Conservation (phyloP, 2,888 invertebrate species). For the Atrina japonica region DNA sequence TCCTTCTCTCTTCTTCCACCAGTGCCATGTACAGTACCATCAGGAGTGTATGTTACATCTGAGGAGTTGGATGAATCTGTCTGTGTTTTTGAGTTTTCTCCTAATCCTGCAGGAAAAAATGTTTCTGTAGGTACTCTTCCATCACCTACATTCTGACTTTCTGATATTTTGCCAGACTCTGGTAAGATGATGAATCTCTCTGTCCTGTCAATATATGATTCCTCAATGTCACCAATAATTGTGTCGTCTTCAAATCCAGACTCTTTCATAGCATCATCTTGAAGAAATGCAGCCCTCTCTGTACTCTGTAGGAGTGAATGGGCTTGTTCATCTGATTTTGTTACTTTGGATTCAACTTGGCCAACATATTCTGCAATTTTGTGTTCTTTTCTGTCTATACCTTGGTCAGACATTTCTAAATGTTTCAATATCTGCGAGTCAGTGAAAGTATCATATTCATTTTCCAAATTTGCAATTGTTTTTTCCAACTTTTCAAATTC, state of each 20-base stretch:
- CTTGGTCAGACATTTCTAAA: slow-evolving; percentile 4
- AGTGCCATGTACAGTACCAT: not conserved
- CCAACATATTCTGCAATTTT: not conserved
- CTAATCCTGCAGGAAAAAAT: slow-evolving; percentile 9
- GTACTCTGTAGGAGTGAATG: not conserved
- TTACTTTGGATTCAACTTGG: not conserved
- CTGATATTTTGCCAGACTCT: slow-evolving; percentile 26
- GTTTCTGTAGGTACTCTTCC: slow-evolving; percentile 25
- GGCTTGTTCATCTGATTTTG: not conserved
- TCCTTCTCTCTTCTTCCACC: slow-evolving; percentile 22
- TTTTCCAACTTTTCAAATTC: slow-evolving; percentile 28
- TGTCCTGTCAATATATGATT: slow-evolving; percentile 52
- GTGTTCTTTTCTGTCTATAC: slow-evolving; percentile 6
- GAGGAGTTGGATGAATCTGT: slow-evolving; percentile 3
- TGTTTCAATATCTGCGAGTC: slow-evolving; percentile 28
- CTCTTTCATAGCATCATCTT: slow-evolving; percentile 1
- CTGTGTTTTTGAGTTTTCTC: not conserved
- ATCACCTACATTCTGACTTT: slow-evolving; percentile 12
- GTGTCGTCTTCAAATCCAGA: slow-evolving; percentile 25
- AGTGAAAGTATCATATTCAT: slow-evolving; percentile 23
- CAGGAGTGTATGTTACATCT: not conserved
- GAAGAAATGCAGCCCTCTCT: not conserved
- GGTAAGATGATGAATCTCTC: slow-evolving; percentile 50
- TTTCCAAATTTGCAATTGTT: slow-evolving; percentile 22
- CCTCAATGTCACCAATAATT: slow-evolving; percentile 23